A percentile compares a stretch with the other conserved stretches of the same genome.
Conservation (phyloP, 2,113 vertebrate species). For the Phainopepla nitens region DNA sequence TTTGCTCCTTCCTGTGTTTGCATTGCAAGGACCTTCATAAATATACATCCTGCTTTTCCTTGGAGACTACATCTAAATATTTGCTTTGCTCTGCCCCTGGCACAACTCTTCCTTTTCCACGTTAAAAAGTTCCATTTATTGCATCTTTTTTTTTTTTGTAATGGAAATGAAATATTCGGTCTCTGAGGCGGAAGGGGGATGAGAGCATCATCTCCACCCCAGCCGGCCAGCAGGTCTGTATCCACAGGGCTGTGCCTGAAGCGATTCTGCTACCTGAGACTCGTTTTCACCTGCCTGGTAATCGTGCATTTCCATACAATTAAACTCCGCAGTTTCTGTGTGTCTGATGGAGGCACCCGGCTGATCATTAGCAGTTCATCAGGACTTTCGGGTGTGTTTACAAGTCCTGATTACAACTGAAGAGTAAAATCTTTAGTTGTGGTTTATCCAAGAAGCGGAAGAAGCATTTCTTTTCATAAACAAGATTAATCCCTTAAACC, state of each 20-base stretch:
- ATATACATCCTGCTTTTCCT: neutral
- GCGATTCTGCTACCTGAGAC: neutral
- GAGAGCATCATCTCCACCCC: neutral
- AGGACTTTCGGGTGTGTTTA: neutral
- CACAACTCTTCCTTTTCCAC: neutral
- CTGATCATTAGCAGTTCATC: neutral
- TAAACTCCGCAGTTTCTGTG: neutral
- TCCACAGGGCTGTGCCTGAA: neutral
- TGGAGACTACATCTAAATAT: neutral
- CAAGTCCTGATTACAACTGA: neutral
- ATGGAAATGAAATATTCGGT: neutral
- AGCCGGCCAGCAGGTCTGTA: neutral
- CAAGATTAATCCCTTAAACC: constrained; percentile 51
- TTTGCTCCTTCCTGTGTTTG: neutral
- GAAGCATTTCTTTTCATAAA: constrained; percentile 28
- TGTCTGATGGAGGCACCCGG: neutral
- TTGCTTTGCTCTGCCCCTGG: neutral
- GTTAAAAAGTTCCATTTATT: neutral
- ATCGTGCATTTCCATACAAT: neutral
- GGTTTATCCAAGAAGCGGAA: neutral
- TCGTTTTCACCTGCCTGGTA: neutral
- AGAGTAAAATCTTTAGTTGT: neutral
- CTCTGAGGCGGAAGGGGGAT: neutral
- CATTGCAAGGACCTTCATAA: neutral
- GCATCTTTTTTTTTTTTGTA: neutral